Evolutionary conservation across 2,888 invertebrate genomes (phyloP), one percentile per base, ranked within the genome.

Genomic region (Agrochola circellaris): DNA sequence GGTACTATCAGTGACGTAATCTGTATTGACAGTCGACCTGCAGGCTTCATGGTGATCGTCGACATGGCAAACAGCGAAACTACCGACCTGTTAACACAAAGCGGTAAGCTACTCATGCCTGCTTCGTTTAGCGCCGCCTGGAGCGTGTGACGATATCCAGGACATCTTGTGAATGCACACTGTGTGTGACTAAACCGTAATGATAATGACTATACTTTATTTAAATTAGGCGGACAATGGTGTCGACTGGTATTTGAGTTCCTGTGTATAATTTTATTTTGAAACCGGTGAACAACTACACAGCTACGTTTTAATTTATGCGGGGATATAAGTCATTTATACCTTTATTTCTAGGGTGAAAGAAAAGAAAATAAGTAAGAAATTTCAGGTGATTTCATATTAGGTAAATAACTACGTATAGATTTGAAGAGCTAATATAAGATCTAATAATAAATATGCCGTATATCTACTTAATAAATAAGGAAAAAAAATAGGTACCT

Each of bases 61-160:
- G 77, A 77, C 83, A 82, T 68, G 73, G 84, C 88, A 91, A 90
- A 89, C 87, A 90, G 72, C 79, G 75, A 83, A 82, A 85, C 83
- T 84, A 80, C 82, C 82, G 85, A 87, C 86, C 87, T 89, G 89
- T 87, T 81, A 86, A 89, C 84, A 89, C 86, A 89, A 84, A 88
- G 79, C 87, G 84, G 84, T 86, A 86, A 88, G 88, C 81, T 86
- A 86, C 85, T 87, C 76, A 65, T 72, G 80, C 62, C 64, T 84
- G 84, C 62, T 79, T 71, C 83, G 81, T 76, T 82, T 78, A 83
- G 66, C 70, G 72, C 85, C 70, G 78, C 68, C 74, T 75, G 77
- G 61, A 84, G 76, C 87, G 81, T 87, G 60, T 72, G n/a, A 62
- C 62, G 45, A 65, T 65, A 68, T 62, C 56, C 56, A 81, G 73